These are phyloP conservation scores for Ceratothoa steindachneri DNA, from an alignment of 2,888 invertebrate genomes.

Conservation along the genomic window DNA sequence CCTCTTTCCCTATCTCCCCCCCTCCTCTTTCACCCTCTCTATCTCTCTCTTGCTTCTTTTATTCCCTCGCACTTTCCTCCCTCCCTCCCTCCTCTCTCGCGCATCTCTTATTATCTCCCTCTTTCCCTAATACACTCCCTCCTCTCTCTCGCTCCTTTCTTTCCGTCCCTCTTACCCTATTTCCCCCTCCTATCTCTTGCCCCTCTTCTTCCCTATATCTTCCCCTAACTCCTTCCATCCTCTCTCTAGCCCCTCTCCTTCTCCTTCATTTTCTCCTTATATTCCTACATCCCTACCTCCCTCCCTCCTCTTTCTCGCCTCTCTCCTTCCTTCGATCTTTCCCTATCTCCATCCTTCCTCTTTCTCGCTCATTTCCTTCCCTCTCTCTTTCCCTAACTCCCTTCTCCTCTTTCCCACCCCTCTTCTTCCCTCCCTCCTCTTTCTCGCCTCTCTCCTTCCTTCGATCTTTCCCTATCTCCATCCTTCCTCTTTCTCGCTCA, in stretches of 20 bases:
- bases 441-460: neutral
- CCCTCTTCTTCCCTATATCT: neutral
- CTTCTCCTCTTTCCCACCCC: neutral
- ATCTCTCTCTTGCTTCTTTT: neutral
- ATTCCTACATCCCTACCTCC: neutral
- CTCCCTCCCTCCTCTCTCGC: neutral
- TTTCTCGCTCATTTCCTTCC: neutral
- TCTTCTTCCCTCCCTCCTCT: neutral
- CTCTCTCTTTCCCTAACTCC: neutral
- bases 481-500: neutral
- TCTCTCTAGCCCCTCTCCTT: neutral
- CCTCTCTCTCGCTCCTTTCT: neutral
- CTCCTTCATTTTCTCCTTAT: neutral
- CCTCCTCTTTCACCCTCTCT: neutral
- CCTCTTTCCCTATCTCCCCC: neutral
- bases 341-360: neutral
- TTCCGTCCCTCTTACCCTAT: neutral
- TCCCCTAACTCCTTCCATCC: neutral
- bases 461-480: neutral
- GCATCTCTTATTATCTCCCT: neutral
- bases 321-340: neutral
- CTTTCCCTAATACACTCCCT: neutral
- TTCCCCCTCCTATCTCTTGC: neutral
- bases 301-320: neutral
- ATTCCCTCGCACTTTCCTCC: neutral